Evolutionary conservation across 2,113 vertebrate species (phyloP).

Genomic region (Lepus europaeus): DNA sequence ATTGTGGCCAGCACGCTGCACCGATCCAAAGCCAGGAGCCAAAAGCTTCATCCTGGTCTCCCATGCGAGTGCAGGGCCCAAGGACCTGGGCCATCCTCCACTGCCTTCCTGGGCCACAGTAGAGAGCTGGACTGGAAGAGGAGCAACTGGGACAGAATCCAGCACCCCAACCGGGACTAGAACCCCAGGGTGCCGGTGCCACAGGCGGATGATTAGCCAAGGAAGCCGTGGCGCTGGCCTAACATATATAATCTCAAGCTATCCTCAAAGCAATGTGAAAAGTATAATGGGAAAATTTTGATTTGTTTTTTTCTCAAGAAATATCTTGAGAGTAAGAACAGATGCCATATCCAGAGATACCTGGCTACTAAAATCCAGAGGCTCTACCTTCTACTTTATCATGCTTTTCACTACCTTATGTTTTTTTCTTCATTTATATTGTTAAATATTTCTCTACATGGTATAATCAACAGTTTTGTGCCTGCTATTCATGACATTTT

Average conservation of each 20-base stretch:
- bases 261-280: not conserved
- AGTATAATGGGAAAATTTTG: not conserved
- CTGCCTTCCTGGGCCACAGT: too few species aligned
- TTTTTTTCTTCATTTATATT: not conserved
- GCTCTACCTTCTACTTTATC: not conserved
- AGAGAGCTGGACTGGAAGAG: too few species aligned
- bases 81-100: too few species aligned
- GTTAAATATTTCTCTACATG: not conserved
- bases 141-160: too few species aligned
- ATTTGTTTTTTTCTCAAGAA: not conserved
- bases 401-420: not conserved
- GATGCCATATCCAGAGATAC: not conserved
- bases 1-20: too few species aligned
- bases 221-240: too few species aligned
- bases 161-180: too few species aligned
- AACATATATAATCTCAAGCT: not conserved
- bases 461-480: not conserved
- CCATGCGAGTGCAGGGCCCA: too few species aligned
- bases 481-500: slow-evolving; percentile 5
- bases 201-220: too few species aligned
- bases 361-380: not conserved
- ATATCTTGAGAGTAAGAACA: not conserved
- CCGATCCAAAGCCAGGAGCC: too few species aligned
- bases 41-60: too few species aligned
- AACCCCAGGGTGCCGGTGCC: too few species aligned